Conservation (phyloP, 2,113 vertebrate genomes). For the Macquaria ambigua region DNA sequence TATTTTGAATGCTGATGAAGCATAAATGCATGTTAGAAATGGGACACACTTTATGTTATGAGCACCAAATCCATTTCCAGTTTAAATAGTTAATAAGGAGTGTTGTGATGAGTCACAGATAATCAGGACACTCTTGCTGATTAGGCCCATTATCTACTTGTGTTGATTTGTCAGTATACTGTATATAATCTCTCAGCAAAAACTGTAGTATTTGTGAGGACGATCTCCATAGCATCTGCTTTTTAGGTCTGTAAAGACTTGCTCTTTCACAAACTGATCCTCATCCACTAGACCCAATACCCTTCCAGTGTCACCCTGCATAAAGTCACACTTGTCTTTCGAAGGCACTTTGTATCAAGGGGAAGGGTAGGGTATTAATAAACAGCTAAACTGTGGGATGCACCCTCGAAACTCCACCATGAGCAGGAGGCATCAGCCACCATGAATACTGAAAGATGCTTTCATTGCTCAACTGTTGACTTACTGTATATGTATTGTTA, state of each 20-base stretch:
- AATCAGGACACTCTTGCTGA: constrained; percentile 21
- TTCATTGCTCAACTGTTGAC: neutral
- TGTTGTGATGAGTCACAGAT: neutral
- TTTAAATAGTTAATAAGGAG: constrained; percentile 1
- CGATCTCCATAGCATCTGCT: neutral
- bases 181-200: neutral
- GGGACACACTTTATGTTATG: neutral
- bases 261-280: neutral
- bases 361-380: neutral
- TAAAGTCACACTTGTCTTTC: neutral
- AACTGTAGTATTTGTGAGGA: neutral
- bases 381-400: constrained; percentile 4
- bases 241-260: constrained; percentile 3
- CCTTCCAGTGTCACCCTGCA: neutral
- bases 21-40: neutral
- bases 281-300: neutral
- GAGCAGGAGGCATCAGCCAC: neutral
- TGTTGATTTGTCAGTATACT: neutral
- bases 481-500: neutral
- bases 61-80: neutral
- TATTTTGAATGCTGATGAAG: neutral
- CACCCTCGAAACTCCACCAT: neutral
- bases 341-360: neutral
- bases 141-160: constrained; percentile 10
- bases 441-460: neutral